Percentiles rank a stretch among this genome's conserved stretches.
These are phyloP conservation scores for Ornithoptera priamus DNA, from an alignment of 2,888 invertebrate genomes.

Conservation along the genomic window DNA sequence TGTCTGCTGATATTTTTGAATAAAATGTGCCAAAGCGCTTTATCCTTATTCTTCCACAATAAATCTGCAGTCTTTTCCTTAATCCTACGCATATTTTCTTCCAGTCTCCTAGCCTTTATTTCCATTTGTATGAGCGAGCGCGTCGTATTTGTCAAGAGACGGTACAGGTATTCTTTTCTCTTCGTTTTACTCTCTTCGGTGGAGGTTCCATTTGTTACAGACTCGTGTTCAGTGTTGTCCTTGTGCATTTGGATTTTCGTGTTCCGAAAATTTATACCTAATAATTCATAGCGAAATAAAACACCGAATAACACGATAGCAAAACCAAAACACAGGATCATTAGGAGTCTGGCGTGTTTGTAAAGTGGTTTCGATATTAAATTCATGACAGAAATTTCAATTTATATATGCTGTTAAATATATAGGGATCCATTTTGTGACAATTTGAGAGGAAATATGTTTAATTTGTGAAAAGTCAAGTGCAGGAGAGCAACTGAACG, in stretches of 20 bases:
- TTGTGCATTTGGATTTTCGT: slow-evolving; percentile 48
- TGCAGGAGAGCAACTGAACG: slow-evolving; percentile 47
- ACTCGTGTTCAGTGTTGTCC: slow-evolving; percentile 55
- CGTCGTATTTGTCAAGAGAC: slow-evolving; percentile 78
- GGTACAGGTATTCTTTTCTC: slow-evolving; percentile 78
- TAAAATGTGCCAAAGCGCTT: slow-evolving; percentile 76
- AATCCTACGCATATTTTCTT: slow-evolving; percentile 80
- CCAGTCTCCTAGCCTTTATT: slow-evolving; percentile 78
- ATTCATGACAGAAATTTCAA: slow-evolving; percentile 63
- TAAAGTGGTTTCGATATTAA: slow-evolving; percentile 63
- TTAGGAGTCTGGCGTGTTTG: slow-evolving; percentile 65
- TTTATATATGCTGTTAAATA: slow-evolving; percentile 32
- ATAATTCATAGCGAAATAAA: slow-evolving; percentile 54
- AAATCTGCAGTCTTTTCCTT: slow-evolving; percentile 79
- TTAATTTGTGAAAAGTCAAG: slow-evolving; percentile 70
- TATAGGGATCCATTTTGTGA: slow-evolving; percentile 25
- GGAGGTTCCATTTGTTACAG: slow-evolving; percentile 64
- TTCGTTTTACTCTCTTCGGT: slow-evolving; percentile 61
- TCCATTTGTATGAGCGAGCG: slow-evolving; percentile 80
- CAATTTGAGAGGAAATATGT: slow-evolving; percentile 32
- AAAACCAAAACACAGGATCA: slow-evolving; percentile 62
- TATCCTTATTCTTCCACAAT: slow-evolving; percentile 79
- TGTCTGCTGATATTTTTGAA: slow-evolving; percentile 78
- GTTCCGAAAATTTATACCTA: slow-evolving; percentile 28
- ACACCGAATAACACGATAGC: slow-evolving; percentile 60